Evolutionary conservation across 1,140 invertebrate species (phyloP).

Genomic region (Triops cancriformis): DNA sequence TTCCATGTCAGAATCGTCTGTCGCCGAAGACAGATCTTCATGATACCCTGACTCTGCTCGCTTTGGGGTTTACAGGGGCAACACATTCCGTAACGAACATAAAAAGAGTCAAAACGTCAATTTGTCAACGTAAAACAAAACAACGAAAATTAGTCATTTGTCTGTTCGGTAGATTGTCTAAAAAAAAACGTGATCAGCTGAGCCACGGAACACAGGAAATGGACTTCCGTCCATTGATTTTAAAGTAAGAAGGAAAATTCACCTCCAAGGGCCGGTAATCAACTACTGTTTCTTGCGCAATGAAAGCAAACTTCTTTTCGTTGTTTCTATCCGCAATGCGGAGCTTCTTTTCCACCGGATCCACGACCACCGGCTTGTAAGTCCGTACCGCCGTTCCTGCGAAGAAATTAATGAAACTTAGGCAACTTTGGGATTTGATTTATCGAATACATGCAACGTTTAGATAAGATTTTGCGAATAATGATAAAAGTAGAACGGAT

Average conservation of each 20-base stretch:
- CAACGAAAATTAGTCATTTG: neutral
- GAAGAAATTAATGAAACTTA: no score
- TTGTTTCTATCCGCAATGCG: constrained; percentile 59
- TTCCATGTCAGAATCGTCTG: constrained; percentile 21
- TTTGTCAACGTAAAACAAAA: neutral
- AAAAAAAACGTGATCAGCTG: neutral
- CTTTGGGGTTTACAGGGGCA: neutral
- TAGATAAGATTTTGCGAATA: no score
- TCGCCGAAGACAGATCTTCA: constrained; percentile 24
- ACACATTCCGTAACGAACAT: neutral
- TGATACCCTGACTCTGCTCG: constrained; percentile 25
- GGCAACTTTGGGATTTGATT: neutral
- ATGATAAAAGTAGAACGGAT: no score
- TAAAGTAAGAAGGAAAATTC: constrained; percentile 27
- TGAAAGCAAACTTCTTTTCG: constrained; percentile 73
- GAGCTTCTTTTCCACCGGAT: constrained; percentile 43
- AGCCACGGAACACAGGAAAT: neutral
- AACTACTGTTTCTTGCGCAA: constrained; percentile 68
- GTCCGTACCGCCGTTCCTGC: constrained; percentile 57
- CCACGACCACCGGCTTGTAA: constrained; percentile 57
- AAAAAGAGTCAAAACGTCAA: neutral
- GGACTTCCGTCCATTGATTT: no score
- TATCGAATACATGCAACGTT: neutral
- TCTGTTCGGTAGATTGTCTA: no score
- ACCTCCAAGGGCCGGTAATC: constrained; percentile 65